Percentiles rank a stretch among this genome's conserved stretches.
phyloP scores from a whole-genome alignment of 2,797 vertebrate species.

The Gambelia wislizenii region DNA sequence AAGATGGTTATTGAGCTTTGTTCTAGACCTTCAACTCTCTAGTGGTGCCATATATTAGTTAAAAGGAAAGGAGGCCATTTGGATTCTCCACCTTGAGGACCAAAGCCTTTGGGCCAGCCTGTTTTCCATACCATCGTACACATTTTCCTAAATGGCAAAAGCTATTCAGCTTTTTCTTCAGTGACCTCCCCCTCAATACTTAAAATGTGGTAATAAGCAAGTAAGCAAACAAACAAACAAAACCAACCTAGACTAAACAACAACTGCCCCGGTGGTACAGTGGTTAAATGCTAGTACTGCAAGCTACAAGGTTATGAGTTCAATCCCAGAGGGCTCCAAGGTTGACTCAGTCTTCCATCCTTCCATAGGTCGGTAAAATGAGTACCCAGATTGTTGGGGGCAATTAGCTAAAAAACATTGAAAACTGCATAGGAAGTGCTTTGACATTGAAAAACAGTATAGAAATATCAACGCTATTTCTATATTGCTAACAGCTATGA shows the following conservation, averaged over 20 bases:
- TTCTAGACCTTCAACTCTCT: not conserved
- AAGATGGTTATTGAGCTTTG: not conserved
- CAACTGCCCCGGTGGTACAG: too few species aligned
- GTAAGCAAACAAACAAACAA: not conserved
- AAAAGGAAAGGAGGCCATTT: not conserved
- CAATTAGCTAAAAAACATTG: too few species aligned
- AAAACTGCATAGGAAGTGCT: too few species aligned
- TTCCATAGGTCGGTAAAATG: too few species aligned
- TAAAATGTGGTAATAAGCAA: not conserved
- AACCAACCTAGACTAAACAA: not conserved
- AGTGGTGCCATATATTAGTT: not conserved
- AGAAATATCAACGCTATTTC: too few species aligned
- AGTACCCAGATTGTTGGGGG: too few species aligned
- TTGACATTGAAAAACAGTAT: too few species aligned
- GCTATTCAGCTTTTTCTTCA: not conserved
- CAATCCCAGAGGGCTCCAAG: too few species aligned
- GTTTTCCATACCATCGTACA: not conserved
- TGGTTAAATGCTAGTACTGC: too few species aligned
- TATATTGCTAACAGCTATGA: too few species aligned
- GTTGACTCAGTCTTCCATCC: too few species aligned
- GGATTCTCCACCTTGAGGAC: not conserved
- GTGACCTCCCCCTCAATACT: slow-evolving; percentile 33
- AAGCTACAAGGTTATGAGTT: too few species aligned
- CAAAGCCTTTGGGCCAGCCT: not conserved
- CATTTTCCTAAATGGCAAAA: not conserved